Evolutionary conservation across 2,113 vertebrate genomes (phyloP).

Genomic region (Dipodomys spectabilis): DNA sequence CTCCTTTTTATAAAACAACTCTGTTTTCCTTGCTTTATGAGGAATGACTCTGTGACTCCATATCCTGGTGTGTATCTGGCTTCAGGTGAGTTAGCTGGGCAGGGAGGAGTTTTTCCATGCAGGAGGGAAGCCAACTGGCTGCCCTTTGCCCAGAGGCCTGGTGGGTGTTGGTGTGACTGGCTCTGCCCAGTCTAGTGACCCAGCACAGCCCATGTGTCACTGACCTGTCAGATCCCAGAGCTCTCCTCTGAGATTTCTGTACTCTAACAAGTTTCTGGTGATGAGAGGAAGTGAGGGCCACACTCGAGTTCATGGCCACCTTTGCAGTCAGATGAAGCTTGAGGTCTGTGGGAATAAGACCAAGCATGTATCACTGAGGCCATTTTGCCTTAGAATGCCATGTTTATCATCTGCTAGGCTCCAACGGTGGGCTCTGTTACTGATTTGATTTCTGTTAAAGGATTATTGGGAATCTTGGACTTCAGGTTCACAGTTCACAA

Average conservation of each 20-base stretch:
- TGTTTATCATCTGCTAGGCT: background rate
- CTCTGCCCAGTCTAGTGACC: background rate
- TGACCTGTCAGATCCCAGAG: background rate
- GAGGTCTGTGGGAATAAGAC: background rate
- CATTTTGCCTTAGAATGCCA: background rate
- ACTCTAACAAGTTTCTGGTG: background rate
- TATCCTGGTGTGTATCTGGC: background rate
- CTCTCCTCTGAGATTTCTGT: background rate
- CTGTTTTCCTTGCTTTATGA: background rate
- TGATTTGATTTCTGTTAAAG: slow-evolving; percentile 13
- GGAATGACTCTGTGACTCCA: background rate
- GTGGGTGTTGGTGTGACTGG: background rate
- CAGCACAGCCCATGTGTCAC: background rate
- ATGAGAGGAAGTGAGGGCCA: background rate
- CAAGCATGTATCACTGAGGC: background rate
- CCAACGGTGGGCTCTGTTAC: slow-evolving; percentile 19
- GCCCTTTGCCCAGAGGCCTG: background rate
- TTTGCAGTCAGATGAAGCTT: background rate
- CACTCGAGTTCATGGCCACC: background rate
- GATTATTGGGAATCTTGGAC: background rate
- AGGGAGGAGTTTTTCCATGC: background rate
- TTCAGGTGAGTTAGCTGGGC: background rate
- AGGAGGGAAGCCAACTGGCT: background rate
- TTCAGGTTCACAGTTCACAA: background rate
- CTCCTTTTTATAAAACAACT: background rate